A percentile compares a stretch with the other conserved stretches of the same genome.
These are phyloP conservation scores for Protosalanx chinensis DNA, from an alignment of 2,797 vertebrate species.

Conservation along the genomic window DNA sequence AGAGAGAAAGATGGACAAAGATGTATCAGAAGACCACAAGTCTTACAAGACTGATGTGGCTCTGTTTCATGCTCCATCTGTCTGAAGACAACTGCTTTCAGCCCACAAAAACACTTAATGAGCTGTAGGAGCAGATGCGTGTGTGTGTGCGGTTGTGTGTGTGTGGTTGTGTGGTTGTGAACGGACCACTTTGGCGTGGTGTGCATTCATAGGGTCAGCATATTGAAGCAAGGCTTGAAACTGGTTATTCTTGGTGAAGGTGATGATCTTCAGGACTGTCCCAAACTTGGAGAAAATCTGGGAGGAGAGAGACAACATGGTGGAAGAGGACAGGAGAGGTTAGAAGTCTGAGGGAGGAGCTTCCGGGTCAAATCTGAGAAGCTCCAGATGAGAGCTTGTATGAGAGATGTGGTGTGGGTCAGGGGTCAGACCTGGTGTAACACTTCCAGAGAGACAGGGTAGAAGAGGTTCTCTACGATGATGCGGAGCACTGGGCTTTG, in stretches of 20 bases:
- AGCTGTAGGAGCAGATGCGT: not conserved
- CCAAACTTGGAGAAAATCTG: slow-evolving; percentile 85
- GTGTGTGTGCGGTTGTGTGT: not conserved
- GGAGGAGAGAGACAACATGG: slow-evolving; percentile 4
- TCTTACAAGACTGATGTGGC: too few species aligned
- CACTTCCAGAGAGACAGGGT: slow-evolving; percentile 77
- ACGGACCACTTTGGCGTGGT: slow-evolving; percentile 82
- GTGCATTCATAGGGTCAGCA: slow-evolving; percentile 72
- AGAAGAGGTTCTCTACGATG: slow-evolving; percentile 78
- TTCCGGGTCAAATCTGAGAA: too few species aligned
- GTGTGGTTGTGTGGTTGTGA: not conserved
- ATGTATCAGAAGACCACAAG: not conserved
- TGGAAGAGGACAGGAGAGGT: not conserved
- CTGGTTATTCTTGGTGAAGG: slow-evolving; percentile 79
- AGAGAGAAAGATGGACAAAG: not conserved
- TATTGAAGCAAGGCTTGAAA: slow-evolving; percentile 83
- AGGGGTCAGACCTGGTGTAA: slow-evolving; percentile 76
- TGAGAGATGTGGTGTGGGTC: not conserved
- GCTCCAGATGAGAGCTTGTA: not conserved
- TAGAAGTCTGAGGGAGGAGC: not conserved
- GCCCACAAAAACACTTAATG: too few species aligned
- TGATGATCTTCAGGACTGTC: slow-evolving; percentile 81
- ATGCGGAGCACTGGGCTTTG: slow-evolving; percentile 78
- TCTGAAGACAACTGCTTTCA: too few species aligned
- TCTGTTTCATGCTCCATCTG: too few species aligned